Percentiles rank a stretch among this genome's conserved stretches.
Evolutionary conservation across 2,113 vertebrate species (phyloP).

Genomic region (Nettapus auritus): DNA sequence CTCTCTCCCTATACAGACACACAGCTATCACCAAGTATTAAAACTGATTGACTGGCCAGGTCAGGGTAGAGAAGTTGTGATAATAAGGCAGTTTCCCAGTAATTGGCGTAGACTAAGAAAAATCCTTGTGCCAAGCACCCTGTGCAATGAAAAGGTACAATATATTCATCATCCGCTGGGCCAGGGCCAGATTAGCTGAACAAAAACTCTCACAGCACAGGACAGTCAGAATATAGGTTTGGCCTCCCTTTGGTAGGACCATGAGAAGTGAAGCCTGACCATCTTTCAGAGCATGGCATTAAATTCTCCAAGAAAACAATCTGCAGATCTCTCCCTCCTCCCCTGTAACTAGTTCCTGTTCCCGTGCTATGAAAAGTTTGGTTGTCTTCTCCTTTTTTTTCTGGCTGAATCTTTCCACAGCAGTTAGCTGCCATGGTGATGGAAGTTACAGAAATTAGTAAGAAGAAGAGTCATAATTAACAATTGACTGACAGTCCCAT

Average conservation of each 20-base stretch:
- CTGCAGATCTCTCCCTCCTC: neutral
- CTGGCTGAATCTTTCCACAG: conserved; percentile 51
- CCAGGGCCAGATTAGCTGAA: neutral
- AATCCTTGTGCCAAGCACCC: neutral
- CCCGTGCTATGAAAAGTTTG: conserved; percentile 52
- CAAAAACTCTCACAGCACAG: neutral
- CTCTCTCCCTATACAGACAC: neutral
- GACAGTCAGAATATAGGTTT: neutral
- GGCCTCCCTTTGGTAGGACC: neutral
- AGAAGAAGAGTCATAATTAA: conserved; percentile 70
- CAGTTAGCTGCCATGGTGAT: conserved; percentile 71
- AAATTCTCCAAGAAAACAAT: neutral
- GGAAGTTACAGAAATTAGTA: conserved; percentile 71
- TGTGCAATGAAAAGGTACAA: neutral
- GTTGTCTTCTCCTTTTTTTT: conserved; percentile 65
- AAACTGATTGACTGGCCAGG: neutral
- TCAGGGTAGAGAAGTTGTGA: neutral
- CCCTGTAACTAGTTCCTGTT: conserved; percentile 21
- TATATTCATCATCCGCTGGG: accelerated
- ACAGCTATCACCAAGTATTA: conserved; percentile 17
- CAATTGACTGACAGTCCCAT: conserved; percentile 71
- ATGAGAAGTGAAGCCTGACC: neutral
- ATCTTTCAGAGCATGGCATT: neutral
- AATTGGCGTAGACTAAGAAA: neutral
- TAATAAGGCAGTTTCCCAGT: neutral